Conservation (phyloP, 2,888 invertebrate genomes). For the Cybosia mesomella region DNA sequence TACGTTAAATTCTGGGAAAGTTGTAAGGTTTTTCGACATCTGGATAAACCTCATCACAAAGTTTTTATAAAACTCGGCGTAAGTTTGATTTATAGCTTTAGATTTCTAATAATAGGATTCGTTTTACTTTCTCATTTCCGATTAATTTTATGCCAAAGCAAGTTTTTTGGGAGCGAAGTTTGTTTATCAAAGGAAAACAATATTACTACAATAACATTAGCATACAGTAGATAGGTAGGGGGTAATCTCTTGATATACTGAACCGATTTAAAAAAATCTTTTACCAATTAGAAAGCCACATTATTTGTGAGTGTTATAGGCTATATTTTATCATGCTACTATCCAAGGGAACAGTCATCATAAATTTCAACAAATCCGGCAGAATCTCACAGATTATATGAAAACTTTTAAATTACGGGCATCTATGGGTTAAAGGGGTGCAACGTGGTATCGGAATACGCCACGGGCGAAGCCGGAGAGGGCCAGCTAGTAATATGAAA, state of each 20-base stretch:
- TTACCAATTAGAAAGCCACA: too few species aligned
- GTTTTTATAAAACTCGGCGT: slow-evolving; percentile 52
- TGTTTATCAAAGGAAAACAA: background rate
- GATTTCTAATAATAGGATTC: slow-evolving; percentile 26
- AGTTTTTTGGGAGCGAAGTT: slow-evolving; percentile 2
- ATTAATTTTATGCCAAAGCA: slow-evolving; percentile 30
- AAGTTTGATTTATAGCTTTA: slow-evolving; percentile 51
- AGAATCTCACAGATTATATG: too few species aligned
- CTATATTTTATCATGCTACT: too few species aligned
- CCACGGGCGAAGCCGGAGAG: too few species aligned
- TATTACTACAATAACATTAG: background rate
- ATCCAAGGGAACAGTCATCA: too few species aligned
- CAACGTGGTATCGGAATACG: too few species aligned
- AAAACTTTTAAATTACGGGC: too few species aligned
- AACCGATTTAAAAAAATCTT: too few species aligned
- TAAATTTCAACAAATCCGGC: too few species aligned
- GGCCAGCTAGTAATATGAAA: too few species aligned
- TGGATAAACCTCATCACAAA: slow-evolving; percentile 53
- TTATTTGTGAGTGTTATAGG: too few species aligned
- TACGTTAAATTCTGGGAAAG: background rate
- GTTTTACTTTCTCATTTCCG: slow-evolving; percentile 31
- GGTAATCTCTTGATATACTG: background rate
- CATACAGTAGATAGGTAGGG: background rate
- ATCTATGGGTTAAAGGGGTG: too few species aligned
- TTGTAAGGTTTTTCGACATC: slow-evolving; percentile 48